A percentile compares a stretch with the other conserved stretches of the same genome.
phyloP scores from a whole-genome alignment of 1,140 invertebrate species.

The Eufriesea mexicana region DNA sequence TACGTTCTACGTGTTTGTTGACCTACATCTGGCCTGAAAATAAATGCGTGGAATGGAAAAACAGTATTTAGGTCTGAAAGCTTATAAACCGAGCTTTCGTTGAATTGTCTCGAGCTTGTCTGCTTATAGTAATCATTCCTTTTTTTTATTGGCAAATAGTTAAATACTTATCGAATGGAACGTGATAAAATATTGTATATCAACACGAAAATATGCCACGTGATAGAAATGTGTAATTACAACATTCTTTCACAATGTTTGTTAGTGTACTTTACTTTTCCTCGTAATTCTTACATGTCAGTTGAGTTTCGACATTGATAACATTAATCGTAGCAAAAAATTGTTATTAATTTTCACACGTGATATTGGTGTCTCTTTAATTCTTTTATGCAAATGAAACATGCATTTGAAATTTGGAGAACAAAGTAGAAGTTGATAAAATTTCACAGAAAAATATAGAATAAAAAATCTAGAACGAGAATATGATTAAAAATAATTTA shows the following conservation, averaged over 20 bases:
- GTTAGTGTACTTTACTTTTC: not conserved
- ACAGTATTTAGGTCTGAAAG: not conserved
- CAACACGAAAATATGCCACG: not conserved
- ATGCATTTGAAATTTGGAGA: no score
- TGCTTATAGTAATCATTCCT: no score
- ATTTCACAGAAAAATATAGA: no score
- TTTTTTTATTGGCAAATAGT: not conserved
- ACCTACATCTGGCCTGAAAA: constrained; percentile 16
- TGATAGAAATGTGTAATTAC: not conserved
- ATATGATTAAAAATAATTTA: no score
- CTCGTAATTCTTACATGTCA: not conserved
- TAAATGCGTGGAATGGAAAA: constrained; percentile 1
- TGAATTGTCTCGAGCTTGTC: no score
- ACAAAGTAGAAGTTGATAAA: no score
- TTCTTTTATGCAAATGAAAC: no score
- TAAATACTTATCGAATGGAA: not conserved
- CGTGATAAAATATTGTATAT: not conserved
- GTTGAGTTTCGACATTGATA: no score
- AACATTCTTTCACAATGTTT: not conserved
- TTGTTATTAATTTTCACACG: no score
- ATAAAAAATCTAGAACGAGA: no score
- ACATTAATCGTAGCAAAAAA: no score
- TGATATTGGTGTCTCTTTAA: no score
- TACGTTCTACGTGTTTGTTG: constrained; percentile 6
- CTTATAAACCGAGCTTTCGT: not conserved